Base-by-base conservation (phyloP, 2,888 invertebrate species). In the Dyspetes luteomarginatus region DNA sequence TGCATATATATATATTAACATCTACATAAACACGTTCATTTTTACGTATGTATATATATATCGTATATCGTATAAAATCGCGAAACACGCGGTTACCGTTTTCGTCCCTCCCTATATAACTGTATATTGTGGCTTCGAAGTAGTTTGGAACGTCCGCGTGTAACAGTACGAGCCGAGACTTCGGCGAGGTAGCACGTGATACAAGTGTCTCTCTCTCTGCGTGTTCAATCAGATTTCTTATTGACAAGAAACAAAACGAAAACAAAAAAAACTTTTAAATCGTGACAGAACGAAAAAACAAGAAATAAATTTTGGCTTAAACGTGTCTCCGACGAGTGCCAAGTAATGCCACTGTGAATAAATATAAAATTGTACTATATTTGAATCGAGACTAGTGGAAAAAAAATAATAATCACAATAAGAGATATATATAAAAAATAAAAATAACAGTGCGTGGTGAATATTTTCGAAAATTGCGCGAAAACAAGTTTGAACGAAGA, bases 161-260 rank as follows among this genome's bases (percentile, higher is more conserved):
- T 65, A 58, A 4, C 24, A 80, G 80, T 80, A 72, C 75, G 67
- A 76, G 80, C 80, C 80, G 80, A 76, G 80, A 80, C 71, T 72
- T 60, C 67, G 80, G 80, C 80, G 75, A 80, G 60, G 71, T 75
- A 68, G 36, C 58, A 17, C 71, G 71, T 65, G 56, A 36, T 30
- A 41, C 56, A 24, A 24, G 48, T 41, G 56, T 68, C 36, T 68
- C 26, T 9, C 28, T 36, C 41, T 22, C 24, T 9, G 4, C n/a
- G 7, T 36, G 36, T 41, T 56, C 26, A 22, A 17, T 64, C 56
- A 26, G 4, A 28, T 15, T 65, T 4, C 22, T 56, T 52, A 22
- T n/a, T 9, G 5, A n/a, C n/a, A n/a, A 5, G 2, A 12, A 12
- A 26, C 26, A 12, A 0, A n/a, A 56, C 12, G 9, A 26, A 26